Conservation (phyloP, 2,113 vertebrate species). For the Alligator mississippiensis region DNA sequence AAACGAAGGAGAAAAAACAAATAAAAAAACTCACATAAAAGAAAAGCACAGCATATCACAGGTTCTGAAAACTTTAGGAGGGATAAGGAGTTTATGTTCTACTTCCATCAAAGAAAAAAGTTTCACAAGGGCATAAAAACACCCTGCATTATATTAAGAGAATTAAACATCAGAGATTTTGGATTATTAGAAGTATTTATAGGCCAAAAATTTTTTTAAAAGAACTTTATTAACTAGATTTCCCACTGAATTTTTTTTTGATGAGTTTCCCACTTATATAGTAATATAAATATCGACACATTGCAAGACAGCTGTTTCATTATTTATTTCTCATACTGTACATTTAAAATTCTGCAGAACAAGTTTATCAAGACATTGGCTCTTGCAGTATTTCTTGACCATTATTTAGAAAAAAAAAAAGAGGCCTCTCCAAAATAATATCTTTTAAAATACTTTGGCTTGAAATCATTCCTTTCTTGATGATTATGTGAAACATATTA, state of each 20-base stretch:
- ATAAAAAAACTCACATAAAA: background rate
- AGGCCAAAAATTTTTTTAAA: background rate
- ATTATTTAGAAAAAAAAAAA: slow-evolving; percentile 34
- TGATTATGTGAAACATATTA: slow-evolving; percentile 38
- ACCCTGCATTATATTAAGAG: background rate
- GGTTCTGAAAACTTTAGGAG: background rate
- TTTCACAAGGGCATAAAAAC: background rate
- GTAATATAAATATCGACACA: background rate
- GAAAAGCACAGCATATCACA: background rate
- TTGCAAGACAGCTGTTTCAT: slow-evolving; percentile 36
- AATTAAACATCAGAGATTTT: background rate
- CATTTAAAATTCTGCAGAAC: slow-evolving; percentile 47
- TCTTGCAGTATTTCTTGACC: slow-evolving; percentile 53
- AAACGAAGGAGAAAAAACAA: background rate
- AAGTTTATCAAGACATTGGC: slow-evolving; percentile 54
- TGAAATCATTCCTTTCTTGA: slow-evolving; percentile 12
- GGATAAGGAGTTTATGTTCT: background rate
- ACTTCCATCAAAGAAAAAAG: background rate
- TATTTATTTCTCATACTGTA: slow-evolving; percentile 21
- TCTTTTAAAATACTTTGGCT: slow-evolving; percentile 32
- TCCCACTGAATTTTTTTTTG: background rate
- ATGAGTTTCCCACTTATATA: background rate
- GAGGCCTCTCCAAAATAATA: slow-evolving; percentile 7
- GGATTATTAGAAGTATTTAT: background rate
- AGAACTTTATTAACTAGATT: background rate